Evolutionary conservation across 1,140 invertebrate genomes (phyloP).

Genomic region (Hydropsyche tenuis): DNA sequence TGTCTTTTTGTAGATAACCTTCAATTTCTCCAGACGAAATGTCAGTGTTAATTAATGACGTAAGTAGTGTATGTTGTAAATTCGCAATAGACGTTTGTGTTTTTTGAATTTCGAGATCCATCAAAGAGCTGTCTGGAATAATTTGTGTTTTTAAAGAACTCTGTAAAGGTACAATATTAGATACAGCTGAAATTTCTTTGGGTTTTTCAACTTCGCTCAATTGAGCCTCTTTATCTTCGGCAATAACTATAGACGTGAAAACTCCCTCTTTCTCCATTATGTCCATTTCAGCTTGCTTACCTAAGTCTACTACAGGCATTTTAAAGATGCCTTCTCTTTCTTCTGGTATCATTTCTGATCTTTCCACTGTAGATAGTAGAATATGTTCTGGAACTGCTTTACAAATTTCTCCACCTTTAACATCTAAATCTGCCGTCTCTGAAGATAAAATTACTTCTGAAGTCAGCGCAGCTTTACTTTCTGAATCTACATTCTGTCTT

Average conservation of each 20-base stretch:
- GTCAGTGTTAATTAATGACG: slow-evolving; percentile 51
- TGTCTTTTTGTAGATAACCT: slow-evolving; percentile 56
- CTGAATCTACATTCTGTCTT: slow-evolving; percentile 32
- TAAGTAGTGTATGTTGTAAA: slow-evolving; percentile 51
- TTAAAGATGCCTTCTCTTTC: slow-evolving; percentile 63
- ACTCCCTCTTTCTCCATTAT: slow-evolving; percentile 62
- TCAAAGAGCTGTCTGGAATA: slow-evolving; percentile 51
- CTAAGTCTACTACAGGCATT: slow-evolving; percentile 48
- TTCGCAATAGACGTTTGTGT: slow-evolving; percentile 46
- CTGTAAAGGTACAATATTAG: slow-evolving; percentile 58
- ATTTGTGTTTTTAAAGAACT: slow-evolving; percentile 55
- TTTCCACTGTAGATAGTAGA: slow-evolving; percentile 46
- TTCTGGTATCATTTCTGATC: slow-evolving; percentile 58
- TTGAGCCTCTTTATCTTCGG: slow-evolving; percentile 55
- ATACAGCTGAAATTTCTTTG: slow-evolving; percentile 55
- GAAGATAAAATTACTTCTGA: slow-evolving; percentile 43
- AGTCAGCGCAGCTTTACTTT: slow-evolving; percentile 41
- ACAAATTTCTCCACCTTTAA: slow-evolving; percentile 27
- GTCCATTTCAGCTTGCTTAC: slow-evolving; percentile 57
- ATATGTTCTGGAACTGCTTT: slow-evolving; percentile 38
- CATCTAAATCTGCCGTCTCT: slow-evolving; percentile 34
- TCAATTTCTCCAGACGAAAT: slow-evolving; percentile 61
- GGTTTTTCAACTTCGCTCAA: slow-evolving; percentile 53
- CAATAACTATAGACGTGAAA: slow-evolving; percentile 60
- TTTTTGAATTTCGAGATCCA: slow-evolving; percentile 48